These are phyloP conservation scores for Stratiolaelaps scimitus DNA, from an alignment of 1,140 invertebrate species.

Conservation along the genomic window DNA sequence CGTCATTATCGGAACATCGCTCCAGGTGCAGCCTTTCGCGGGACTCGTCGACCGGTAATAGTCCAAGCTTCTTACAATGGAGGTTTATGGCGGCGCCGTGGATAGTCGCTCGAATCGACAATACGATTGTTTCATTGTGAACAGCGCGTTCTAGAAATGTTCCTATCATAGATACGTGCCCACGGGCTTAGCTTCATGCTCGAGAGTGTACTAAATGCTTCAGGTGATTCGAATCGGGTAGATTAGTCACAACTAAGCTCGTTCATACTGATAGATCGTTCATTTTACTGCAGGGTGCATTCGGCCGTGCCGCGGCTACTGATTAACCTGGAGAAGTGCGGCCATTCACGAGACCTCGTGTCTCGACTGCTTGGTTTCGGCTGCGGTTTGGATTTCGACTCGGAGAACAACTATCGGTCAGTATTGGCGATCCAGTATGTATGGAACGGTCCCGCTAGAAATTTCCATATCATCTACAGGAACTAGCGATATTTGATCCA, in stretches of 20 bases:
- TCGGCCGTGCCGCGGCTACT: slow-evolving; percentile 45
- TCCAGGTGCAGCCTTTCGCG: slow-evolving; percentile 90
- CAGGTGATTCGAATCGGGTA: background rate
- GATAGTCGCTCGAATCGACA: no score
- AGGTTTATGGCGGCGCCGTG: no score
- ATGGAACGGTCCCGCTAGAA: background rate
- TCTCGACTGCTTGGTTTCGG: slow-evolving; percentile 32
- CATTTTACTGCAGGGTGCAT: slow-evolving; percentile 31
- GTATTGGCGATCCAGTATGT: background rate
- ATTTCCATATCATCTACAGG: background rate
- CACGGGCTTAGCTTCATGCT: no score
- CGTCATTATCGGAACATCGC: slow-evolving; percentile 86
- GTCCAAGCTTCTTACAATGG: no score
- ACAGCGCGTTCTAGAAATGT: no score
- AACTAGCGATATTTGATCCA: no score
- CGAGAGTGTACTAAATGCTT: slow-evolving; percentile 28
- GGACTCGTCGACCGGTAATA: slow-evolving; percentile 65
- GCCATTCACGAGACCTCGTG: slow-evolving; percentile 39
- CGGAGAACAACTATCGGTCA: slow-evolving; percentile 45
- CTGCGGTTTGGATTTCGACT: slow-evolving; percentile 40
- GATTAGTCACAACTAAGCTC: no score
- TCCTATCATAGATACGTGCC: no score
- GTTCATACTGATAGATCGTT: no score
- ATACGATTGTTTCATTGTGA: no score
- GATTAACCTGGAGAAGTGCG: slow-evolving; percentile 67